phyloP scores from a whole-genome alignment of 35 echinoderm and acorn worm genomes.

The Apostichopus parvimensis region DNA sequence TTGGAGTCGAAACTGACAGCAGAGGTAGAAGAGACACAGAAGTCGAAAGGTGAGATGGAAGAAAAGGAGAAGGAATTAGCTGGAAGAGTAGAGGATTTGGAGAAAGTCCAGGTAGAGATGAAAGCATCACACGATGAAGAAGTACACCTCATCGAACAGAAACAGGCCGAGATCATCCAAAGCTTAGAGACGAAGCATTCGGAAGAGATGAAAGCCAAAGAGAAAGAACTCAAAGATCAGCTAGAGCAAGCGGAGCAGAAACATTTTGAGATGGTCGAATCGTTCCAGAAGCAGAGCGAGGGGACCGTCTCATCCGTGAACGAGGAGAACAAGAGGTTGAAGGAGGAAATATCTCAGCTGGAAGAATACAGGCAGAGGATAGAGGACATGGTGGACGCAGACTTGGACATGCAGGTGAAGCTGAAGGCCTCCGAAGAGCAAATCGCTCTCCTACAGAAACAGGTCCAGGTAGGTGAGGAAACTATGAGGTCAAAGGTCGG shows the following conservation, averaged over 20 bases:
- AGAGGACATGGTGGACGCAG: constrained; percentile 79
- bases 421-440: constrained; percentile 83
- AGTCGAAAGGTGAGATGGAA: constrained; percentile 7
- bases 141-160: constrained; percentile 47
- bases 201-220: constrained; percentile 63
- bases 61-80: constrained; percentile 45
- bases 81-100: not conserved
- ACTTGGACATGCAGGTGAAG: constrained; percentile 87
- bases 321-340: constrained; percentile 51
- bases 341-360: constrained; percentile 39
- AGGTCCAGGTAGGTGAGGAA: constrained; percentile 62
- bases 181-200: constrained; percentile 73
- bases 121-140: constrained; percentile 34
- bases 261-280: constrained; percentile 96
- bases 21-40: constrained; percentile 33
- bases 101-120: constrained; percentile 17
- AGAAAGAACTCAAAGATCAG: constrained; percentile 78
- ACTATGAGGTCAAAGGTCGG: constrained; percentile 67
- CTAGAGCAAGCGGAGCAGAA: constrained; percentile 84
- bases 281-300: constrained; percentile 83
- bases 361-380: constrained; percentile 80
- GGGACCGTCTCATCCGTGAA: constrained; percentile 49
- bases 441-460: constrained; percentile 69
- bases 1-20: constrained; percentile 11
- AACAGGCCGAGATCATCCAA: constrained; percentile 70